Conservation (phyloP, 2,797 vertebrate species). For the Intellagama lesueurii region DNA sequence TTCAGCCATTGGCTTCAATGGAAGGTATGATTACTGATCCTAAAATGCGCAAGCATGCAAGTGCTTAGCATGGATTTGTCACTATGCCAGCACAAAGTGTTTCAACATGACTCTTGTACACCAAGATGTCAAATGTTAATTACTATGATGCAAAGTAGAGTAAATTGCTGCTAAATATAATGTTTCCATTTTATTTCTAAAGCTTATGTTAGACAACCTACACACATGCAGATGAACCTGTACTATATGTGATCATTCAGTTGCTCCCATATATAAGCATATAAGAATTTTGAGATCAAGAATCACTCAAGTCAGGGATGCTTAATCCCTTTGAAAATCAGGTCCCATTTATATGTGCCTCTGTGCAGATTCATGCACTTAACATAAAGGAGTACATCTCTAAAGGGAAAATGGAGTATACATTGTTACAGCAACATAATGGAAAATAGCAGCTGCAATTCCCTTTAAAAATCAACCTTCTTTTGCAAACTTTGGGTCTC, state of each 20-base stretch:
- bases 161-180: not conserved
- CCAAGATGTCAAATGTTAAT: not conserved
- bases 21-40: not conserved
- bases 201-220: not conserved
- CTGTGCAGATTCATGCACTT: constrained; percentile 12
- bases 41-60: constrained; percentile 4
- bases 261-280: not conserved
- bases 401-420: not conserved
- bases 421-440: not conserved
- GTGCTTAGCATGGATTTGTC: not conserved
- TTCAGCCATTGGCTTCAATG: not conserved
- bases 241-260: too few species aligned
- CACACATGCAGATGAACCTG: not conserved
- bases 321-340: not conserved
- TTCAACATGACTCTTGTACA: not conserved
- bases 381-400: not conserved
- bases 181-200: not conserved
- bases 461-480: constrained; percentile 24
- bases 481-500: constrained; percentile 24
- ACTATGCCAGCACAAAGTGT: not conserved
- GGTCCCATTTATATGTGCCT: not conserved
- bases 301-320: not conserved
- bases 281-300: not conserved
- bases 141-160: not conserved
- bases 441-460: constrained; percentile 6